Evolutionary conservation across 2,888 invertebrate genomes (phyloP).

Genomic region (Anorthoa munda): DNA sequence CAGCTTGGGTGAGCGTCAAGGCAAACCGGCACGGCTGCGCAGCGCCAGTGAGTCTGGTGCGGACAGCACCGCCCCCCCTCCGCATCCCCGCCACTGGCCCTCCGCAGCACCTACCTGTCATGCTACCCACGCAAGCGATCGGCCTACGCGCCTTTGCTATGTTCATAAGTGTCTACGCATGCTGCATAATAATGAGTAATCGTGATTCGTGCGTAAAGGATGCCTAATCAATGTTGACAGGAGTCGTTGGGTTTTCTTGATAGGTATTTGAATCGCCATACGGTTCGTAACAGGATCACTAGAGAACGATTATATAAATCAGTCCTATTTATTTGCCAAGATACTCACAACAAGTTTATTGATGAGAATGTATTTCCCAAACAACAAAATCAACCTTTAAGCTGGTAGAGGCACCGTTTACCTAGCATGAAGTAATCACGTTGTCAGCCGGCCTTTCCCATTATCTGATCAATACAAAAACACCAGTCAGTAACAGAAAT

Average conservation of each 20-base stretch:
- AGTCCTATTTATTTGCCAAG: neutral
- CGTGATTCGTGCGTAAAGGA: slow-evolving; percentile 70
- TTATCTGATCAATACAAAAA: slow-evolving; percentile 34
- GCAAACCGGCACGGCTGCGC: slow-evolving; percentile 79
- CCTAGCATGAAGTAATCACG: slow-evolving; percentile 40
- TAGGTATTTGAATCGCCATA: slow-evolving; percentile 11
- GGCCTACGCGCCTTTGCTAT: slow-evolving; percentile 81
- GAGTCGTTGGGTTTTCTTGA: slow-evolving; percentile 37
- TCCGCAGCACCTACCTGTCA: slow-evolving; percentile 67
- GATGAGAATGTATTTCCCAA: slow-evolving; percentile 28
- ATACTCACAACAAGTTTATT: slow-evolving; percentile 4
- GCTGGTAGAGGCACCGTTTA: slow-evolving; percentile 26
- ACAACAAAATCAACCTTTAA: slow-evolving; percentile 16
- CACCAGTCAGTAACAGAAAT: slow-evolving; percentile 66
- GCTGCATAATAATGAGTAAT: slow-evolving; percentile 78
- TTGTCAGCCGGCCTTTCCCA: slow-evolving; percentile 26
- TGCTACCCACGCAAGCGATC: slow-evolving; percentile 80
- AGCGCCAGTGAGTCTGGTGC: slow-evolving; percentile 85
- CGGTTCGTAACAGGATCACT: neutral
- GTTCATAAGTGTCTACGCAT: slow-evolving; percentile 79
- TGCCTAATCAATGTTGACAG: slow-evolving; percentile 63
- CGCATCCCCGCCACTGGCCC: slow-evolving; percentile 43
- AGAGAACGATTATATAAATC: neutral
- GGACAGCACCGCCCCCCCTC: slow-evolving; percentile 54
- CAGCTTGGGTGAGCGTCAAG: slow-evolving; percentile 81